Evolutionary conservation across 2,888 invertebrate genomes (phyloP), one percentile per base, ranked within the genome.

Genomic region (Suillia variegata): DNA sequence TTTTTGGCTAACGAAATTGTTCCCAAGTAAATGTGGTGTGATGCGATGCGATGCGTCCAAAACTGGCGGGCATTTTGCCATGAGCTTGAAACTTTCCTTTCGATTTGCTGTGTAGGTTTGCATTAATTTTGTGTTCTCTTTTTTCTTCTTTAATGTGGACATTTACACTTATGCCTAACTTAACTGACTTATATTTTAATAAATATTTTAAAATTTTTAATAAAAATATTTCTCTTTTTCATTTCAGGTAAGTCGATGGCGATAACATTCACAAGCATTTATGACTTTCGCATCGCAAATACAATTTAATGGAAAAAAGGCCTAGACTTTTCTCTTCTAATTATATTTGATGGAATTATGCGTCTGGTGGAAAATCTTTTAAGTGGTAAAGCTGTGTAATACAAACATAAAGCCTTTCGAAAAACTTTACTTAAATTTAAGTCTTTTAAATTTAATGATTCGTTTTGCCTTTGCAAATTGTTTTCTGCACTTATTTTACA

Each of bases 161-260:
- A 31, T 31, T 31, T 31, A 31, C 6, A 12, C 12, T 31, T 8
- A 12, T 31, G 31, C 31, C 12, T 12, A 31, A 31, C 15, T 38
- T 13, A n/a, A 38, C 12, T 38, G 20, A 38, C 12, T 31, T 15
- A 21, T 54, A 33, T 22, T 53, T 53, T 53, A 38, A 53, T 34
- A 18, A 20, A 22, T 38, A 21, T 53, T 38, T 42, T 22, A 17
- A 18, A 38, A n/a, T 53, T 38, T 15, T 38, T 45, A 21, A 38
- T 53, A 8, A 15, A 6, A 51, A 18, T 26, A 20, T 34, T 17
- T 21, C 22, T 51, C 45, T 45, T 45, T 56, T 20, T 56, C 42
- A 24, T 56, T 56, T 20, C 42, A 56, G 56, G 56, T 56, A 56
- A 56, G 56, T 21, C n/a, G n/a, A n/a, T n/a, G n/a, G n/a, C n/a